Percentiles rank a stretch among this genome's conserved stretches.
These are phyloP conservation scores for Alexandromys oeconomus DNA, from an alignment of 2,797 vertebrate species.

Conservation along the genomic window DNA sequence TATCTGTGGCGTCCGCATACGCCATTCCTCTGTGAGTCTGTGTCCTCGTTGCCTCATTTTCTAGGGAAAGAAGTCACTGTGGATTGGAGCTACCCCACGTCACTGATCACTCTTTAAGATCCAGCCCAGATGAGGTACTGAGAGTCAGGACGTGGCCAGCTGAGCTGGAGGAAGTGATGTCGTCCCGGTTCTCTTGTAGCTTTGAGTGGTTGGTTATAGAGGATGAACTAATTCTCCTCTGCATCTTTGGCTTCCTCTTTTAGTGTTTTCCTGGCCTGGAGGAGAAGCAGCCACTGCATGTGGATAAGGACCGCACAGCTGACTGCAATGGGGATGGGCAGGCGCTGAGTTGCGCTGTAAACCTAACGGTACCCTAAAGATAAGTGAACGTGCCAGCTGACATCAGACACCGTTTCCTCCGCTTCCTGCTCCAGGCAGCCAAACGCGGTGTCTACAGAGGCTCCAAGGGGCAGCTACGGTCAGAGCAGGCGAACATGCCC, in stretches of 20 bases:
- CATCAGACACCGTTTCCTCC: not conserved
- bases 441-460: not conserved
- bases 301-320: not conserved
- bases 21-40: not conserved
- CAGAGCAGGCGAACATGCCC: not conserved
- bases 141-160: not conserved
- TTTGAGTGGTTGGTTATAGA: not conserved
- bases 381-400: not conserved
- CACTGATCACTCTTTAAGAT: slow-evolving; percentile 8
- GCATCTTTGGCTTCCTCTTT: not conserved
- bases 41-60: not conserved
- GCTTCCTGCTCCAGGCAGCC: not conserved
- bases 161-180: not conserved
- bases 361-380: not conserved
- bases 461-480: not conserved
- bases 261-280: not conserved
- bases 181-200: not conserved
- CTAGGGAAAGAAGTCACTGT: not conserved
- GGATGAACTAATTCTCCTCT: slow-evolving; percentile 16
- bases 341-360: not conserved
- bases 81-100: not conserved
- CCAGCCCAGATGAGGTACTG: not conserved
- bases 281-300: not conserved
- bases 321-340: not conserved
- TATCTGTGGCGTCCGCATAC: not conserved